Base-by-base conservation (phyloP, 92 coral and sea anemone species). In the Chrysogorgia sp. region DNA sequence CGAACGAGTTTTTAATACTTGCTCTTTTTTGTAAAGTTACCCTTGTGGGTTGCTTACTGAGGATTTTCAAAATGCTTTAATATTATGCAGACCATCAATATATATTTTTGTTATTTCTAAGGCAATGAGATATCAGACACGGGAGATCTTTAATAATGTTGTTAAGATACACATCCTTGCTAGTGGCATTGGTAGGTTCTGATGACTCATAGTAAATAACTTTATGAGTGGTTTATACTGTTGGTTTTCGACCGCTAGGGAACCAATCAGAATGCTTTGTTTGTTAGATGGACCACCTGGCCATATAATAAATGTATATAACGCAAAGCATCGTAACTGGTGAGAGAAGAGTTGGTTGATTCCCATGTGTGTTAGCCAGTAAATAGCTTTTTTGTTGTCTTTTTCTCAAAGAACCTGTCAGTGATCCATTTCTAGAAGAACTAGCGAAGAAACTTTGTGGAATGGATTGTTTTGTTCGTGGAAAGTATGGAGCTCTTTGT, bases 401-500 rank as follows among this genome's bases (percentile, higher is more conserved):
- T 29, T 10, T 5, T 14, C 48, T 71, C 2, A 43, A 1, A 93
- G 96, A 76, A 35, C 82, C 90, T 14, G 49, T 55, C 7, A 40
- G 24, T n/a, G 96, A 93, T 20, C 59, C 70, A 21, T 93, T 93
- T 66, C 67, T 94, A 53, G 80, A 79, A 70, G 87, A 81, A 34
- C 64, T 94, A 1, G 60, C 90, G 0, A 80, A 71, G 79, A 76
- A 84, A 49, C 88, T 94, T 34, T 74, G 92, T 14, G 68, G 77
- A 28, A 87, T 83, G 68, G 91, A 89, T 89, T 89, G 87, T 92
- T 90, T 89, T 83, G 88, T 85, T 40, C 84, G 97, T 58, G 98
- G 98, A 15, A 94, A 92, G 59, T 94, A 94, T 74, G 98, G 97
- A 22, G 96, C 97, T 14, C 81, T 94, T 80, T 87, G 97, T 77